phyloP scores from a whole-genome alignment of 2,888 invertebrate genomes.

The Erynnis tages region DNA sequence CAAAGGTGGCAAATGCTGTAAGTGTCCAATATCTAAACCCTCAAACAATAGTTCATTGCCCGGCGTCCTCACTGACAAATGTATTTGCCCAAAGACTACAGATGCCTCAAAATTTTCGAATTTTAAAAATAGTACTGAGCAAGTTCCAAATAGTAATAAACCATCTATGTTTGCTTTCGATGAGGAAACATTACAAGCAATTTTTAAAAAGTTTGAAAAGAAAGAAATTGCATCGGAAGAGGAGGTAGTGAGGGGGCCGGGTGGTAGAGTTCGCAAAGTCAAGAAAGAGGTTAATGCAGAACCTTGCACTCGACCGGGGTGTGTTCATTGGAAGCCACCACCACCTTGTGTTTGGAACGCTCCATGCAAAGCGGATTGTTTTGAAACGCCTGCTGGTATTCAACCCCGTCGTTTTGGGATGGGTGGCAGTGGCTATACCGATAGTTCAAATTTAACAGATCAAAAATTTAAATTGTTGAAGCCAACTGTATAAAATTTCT shows the following conservation, averaged over 20 bases:
- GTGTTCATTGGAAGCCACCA: slow-evolving; percentile 67
- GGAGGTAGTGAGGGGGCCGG: slow-evolving; percentile 41
- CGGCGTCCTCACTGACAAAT: background rate
- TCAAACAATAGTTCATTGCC: slow-evolving; percentile 34
- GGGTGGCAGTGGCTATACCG: slow-evolving; percentile 37
- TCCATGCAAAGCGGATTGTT: slow-evolving; percentile 72
- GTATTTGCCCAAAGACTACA: slow-evolving; percentile 5
- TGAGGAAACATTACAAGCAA: slow-evolving; percentile 48
- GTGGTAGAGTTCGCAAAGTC: slow-evolving; percentile 45
- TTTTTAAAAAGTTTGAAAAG: slow-evolving; percentile 50
- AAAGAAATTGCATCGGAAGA: slow-evolving; percentile 44
- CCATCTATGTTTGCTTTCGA: slow-evolving; percentile 51
- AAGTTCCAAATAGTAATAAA: slow-evolving; percentile 21
- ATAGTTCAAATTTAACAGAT: slow-evolving; percentile 11
- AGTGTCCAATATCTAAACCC: slow-evolving; percentile 46
- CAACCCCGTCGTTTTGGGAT: slow-evolving; percentile 51
- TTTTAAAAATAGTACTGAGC: slow-evolving; percentile 28
- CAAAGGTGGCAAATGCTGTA: slow-evolving; percentile 63
- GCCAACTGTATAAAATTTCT: slow-evolving; percentile 47
- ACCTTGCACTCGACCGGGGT: slow-evolving; percentile 60
- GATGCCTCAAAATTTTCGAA: slow-evolving; percentile 31
- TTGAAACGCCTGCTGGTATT: slow-evolving; percentile 56
- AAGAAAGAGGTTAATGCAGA: slow-evolving; percentile 45
- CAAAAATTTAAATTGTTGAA: slow-evolving; percentile 49
- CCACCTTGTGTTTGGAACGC: slow-evolving; percentile 67